phyloP scores from a whole-genome alignment of 1,140 invertebrate species.

The Drosophila carrolli region DNA sequence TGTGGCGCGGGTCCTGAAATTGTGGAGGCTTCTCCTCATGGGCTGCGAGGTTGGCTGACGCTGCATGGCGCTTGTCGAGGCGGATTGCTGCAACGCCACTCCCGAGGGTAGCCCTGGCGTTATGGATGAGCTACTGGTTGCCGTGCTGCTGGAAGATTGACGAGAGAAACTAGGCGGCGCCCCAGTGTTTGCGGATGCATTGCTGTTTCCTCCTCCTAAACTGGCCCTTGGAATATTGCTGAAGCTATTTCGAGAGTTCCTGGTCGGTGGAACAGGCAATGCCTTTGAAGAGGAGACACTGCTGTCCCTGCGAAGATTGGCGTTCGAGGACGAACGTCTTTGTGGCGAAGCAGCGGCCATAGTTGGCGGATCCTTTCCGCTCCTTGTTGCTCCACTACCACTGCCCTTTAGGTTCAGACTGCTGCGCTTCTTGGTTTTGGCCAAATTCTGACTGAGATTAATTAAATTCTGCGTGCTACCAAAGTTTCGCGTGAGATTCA shows the following conservation, averaged over 20 bases:
- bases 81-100: conserved; percentile 57
- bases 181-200: conserved; percentile 3
- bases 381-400: conserved; percentile 42
- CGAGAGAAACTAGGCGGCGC: conserved; percentile 55
- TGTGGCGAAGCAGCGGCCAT: conserved; percentile 32
- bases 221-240: conserved; percentile 84
- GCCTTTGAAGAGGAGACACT: conserved; percentile 57
- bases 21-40: conserved; percentile 63
- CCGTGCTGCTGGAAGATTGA: conserved; percentile 74
- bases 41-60: conserved; percentile 48
- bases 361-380: conserved; percentile 64
- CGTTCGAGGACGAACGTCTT: conserved; percentile 74
- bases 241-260: conserved; percentile 76
- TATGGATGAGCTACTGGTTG: conserved; percentile 55
- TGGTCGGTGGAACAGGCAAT: conserved; percentile 65
- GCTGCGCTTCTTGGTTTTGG: conserved; percentile 81
- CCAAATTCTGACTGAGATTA: conserved; percentile 74
- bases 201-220: conserved; percentile 33
- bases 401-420: conserved; percentile 76
- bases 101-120: conserved; percentile 6
- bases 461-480: conserved; percentile 82
- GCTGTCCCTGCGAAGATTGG: conserved; percentile 75
- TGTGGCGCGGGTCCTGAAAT: conserved; percentile 51
- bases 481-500: conserved; percentile 75
- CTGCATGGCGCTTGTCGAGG: conserved; percentile 65